These are phyloP conservation scores for Haplochromis vanheusdeni DNA, from an alignment of 2,113 vertebrate species.

Conservation along the genomic window DNA sequence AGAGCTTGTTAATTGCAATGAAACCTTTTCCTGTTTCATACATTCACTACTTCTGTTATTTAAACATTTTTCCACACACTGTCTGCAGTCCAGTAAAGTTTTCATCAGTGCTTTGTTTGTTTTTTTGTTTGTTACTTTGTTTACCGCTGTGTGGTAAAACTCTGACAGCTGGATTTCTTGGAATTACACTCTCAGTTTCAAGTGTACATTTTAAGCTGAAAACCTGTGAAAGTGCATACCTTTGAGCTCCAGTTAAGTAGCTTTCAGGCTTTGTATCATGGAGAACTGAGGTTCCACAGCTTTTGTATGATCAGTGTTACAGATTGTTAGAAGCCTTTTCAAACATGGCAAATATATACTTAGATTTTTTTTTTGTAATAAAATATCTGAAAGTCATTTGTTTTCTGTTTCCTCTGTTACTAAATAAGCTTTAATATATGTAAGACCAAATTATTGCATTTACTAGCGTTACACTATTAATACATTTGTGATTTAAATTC, in stretches of 20 bases:
- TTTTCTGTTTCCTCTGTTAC: background rate
- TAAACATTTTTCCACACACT: background rate
- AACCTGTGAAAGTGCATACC: background rate
- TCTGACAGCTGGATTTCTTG: background rate
- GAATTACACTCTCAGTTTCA: background rate
- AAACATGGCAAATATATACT: background rate
- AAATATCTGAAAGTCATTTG: background rate
- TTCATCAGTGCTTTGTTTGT: background rate
- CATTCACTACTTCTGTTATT: background rate
- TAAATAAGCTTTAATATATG: background rate
- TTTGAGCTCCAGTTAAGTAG: background rate
- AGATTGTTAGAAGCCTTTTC: background rate
- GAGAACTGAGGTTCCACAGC: background rate
- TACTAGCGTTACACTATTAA: background rate
- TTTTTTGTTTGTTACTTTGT: background rate
- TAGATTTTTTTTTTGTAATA: slow-evolving; percentile 14
- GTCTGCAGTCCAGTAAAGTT: background rate
- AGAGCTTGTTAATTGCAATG: background rate
- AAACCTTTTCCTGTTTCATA: background rate
- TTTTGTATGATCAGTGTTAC: slow-evolving; percentile 5
- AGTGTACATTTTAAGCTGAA: background rate
- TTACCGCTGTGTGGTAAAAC: background rate
- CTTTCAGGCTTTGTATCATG: background rate
- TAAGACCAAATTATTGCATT: background rate
- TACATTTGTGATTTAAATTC: background rate